Conservation (phyloP, 2,888 invertebrate genomes). For the Cybosia mesomella region DNA sequence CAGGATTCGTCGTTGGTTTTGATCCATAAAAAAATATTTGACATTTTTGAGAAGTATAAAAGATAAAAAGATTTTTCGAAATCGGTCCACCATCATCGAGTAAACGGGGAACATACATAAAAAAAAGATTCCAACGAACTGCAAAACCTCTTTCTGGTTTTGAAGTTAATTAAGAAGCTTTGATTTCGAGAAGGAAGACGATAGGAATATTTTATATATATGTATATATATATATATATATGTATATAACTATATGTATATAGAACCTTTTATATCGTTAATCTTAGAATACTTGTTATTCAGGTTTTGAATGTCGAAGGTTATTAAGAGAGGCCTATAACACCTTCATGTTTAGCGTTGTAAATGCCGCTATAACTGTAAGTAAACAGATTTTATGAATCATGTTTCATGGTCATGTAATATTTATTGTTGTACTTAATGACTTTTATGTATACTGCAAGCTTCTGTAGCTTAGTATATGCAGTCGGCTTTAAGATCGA, state of each 20-base stretch:
- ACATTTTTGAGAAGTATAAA: neutral
- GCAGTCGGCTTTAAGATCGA: too few relatives aligned
- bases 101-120: neutral
- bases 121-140: neutral
- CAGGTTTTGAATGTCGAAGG: slow-evolving; percentile 6
- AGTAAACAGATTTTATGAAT: slow-evolving; percentile 26
- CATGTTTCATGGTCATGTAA: slow-evolving; percentile 19
- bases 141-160: neutral
- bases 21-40: too few relatives aligned
- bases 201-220: neutral
- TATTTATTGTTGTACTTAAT: slow-evolving; percentile 18
- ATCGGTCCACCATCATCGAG: too few relatives aligned
- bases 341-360: neutral
- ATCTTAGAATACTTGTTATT: slow-evolving; percentile 5
- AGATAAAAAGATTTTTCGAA: too few relatives aligned
- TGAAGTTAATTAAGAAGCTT: neutral
- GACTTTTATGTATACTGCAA: neutral
- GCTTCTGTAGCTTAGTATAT: too few relatives aligned
- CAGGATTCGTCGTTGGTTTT: too few relatives aligned
- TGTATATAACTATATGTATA: neutral
- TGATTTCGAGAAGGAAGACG: neutral
- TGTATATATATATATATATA: neutral
- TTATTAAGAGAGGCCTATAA: slow-evolving; percentile 13
- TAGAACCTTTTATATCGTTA: neutral
- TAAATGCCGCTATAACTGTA: slow-evolving; percentile 4